Evolutionary conservation across 1,140 invertebrate species (phyloP).

Genomic region (Acromyrmex echinatior): DNA sequence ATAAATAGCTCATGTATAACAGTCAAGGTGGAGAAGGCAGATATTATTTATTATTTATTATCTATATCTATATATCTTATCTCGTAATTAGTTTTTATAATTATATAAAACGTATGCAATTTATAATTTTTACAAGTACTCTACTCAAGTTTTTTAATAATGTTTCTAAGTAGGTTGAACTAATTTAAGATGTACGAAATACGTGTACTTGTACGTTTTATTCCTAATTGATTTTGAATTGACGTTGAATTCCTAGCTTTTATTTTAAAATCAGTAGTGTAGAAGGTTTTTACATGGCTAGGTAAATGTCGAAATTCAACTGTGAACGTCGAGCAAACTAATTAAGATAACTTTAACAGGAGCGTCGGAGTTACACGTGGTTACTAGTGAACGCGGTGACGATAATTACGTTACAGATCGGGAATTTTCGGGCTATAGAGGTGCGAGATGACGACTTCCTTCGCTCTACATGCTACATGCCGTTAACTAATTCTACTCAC

Average conservation of each 20-base stretch:
- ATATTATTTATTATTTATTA: not conserved
- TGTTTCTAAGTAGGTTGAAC: not conserved
- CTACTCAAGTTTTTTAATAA: not conserved
- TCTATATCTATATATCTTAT: not conserved
- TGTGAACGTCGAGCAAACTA: constrained; percentile 44
- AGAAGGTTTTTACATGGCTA: constrained; percentile 20
- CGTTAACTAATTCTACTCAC: constrained; percentile 52
- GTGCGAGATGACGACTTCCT: constrained; percentile 58
- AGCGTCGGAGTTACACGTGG: constrained; percentile 42
- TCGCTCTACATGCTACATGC: not conserved
- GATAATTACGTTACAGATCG: constrained; percentile 62
- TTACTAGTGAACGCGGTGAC: constrained; percentile 31
- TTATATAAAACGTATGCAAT: not conserved
- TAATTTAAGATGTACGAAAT: not conserved
- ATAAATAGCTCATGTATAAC: not conserved
- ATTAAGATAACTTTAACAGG: constrained; percentile 63
- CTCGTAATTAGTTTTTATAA: constrained; percentile 1
- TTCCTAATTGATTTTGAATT: not conserved
- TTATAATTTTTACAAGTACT: not conserved
- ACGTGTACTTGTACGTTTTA: not conserved
- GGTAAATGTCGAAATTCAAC: constrained; percentile 43
- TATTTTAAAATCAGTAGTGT: constrained; percentile 6
- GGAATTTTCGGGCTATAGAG: constrained; percentile 47
- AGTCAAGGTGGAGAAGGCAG: not conserved
- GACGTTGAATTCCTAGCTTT: not conserved